Percentiles rank a stretch among this genome's conserved stretches.
These are phyloP conservation scores for Galaxias olidus DNA, from an alignment of 2,797 vertebrate genomes.

Conservation along the genomic window DNA sequence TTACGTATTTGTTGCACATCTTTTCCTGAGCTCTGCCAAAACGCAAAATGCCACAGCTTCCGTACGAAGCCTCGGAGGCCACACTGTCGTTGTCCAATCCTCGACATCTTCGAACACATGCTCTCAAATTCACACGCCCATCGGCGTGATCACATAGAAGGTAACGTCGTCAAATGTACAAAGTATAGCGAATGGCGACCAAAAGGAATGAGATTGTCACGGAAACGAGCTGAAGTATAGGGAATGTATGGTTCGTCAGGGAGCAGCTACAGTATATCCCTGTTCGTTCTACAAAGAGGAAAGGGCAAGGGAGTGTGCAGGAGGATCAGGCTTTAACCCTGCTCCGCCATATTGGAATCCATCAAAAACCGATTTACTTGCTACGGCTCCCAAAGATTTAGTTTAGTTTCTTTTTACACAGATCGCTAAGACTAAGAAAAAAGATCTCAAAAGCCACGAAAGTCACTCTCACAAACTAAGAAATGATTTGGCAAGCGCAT, in stretches of 20 bases:
- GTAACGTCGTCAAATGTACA: constrained; percentile 37
- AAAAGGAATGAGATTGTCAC: constrained; percentile 60
- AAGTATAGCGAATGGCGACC: constrained; percentile 33
- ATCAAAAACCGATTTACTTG: constrained; percentile 20
- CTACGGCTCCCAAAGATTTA: background rate
- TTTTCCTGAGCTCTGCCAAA: constrained; percentile 52
- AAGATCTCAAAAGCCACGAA: too few relatives aligned
- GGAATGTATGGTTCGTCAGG: constrained; percentile 19
- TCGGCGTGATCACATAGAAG: constrained; percentile 29
- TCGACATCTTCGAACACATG: background rate
- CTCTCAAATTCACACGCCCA: background rate
- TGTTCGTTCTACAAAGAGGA: too few relatives aligned
- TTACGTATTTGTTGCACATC: constrained; percentile 42
- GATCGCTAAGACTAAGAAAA: too few relatives aligned
- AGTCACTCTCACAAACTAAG: constrained; percentile 13
- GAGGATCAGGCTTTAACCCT: background rate
- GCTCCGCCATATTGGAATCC: constrained; percentile 14
- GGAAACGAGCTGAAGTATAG: constrained; percentile 33
- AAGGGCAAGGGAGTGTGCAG: background rate
- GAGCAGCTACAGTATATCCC: constrained; percentile 16
- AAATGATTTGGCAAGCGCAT: constrained; percentile 40
- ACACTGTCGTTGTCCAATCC: background rate
- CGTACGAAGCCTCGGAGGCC: background rate
- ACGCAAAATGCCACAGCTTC: constrained; percentile 46
- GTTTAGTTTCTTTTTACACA: too few relatives aligned